Percentiles rank a stretch among this genome's conserved stretches.
phyloP scores from a whole-genome alignment of 1,140 invertebrate genomes.

The Euura lappo region DNA sequence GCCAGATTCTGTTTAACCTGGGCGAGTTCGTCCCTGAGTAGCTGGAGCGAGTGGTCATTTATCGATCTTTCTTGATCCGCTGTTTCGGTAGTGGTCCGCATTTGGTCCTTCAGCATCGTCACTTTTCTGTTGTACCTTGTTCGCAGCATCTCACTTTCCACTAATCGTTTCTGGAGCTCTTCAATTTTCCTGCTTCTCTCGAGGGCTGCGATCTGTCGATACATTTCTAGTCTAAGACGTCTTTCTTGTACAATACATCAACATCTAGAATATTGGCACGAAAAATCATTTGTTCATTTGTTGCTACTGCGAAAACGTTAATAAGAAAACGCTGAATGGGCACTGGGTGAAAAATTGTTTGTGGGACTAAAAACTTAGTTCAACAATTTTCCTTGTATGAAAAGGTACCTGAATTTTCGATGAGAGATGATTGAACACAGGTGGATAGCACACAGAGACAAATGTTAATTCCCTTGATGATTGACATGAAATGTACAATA shows the following conservation, averaged over 20 bases:
- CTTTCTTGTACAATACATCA: no score
- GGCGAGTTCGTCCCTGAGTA: conserved; percentile 74
- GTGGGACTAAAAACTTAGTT: background rate
- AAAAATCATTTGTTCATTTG: no score
- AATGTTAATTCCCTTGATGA: no score
- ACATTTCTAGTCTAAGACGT: no score
- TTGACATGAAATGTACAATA: no score
- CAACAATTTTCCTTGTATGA: no score
- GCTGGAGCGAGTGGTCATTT: conserved; percentile 71
- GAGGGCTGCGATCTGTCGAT: conserved; percentile 75
- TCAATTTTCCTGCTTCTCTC: conserved; percentile 84
- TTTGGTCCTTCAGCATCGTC: conserved; percentile 72
- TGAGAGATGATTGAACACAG: no score
- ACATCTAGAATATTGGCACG: no score
- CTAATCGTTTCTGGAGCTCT: conserved; percentile 77
- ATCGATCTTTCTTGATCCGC: conserved; percentile 73
- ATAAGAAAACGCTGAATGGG: no score
- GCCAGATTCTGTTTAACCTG: conserved; percentile 73
- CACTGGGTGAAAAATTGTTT: background rate
- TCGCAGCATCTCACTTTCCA: conserved; percentile 75
- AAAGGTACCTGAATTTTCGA: no score
- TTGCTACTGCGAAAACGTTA: no score
- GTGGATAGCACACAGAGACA: no score
- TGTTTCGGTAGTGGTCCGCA: conserved; percentile 68
- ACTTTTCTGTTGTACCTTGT: conserved; percentile 75